phyloP scores from a whole-genome alignment of 2,888 invertebrate genomes.

The Parnassius apollo region DNA sequence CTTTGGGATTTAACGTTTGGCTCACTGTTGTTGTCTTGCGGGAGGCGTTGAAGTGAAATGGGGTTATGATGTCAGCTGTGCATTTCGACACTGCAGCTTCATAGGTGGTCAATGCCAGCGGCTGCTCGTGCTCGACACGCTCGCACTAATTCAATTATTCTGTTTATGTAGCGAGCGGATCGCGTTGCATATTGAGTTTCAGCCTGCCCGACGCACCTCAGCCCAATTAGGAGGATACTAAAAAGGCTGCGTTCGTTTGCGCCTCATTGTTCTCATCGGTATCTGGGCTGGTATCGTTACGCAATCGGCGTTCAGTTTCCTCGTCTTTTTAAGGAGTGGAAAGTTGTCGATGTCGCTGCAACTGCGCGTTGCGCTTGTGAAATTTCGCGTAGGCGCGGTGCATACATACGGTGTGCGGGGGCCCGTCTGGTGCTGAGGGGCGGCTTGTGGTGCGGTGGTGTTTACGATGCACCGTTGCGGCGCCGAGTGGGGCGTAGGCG shows the following conservation, averaged over 20 bases:
- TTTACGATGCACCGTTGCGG: conserved; percentile 43
- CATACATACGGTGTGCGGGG: conserved; percentile 53
- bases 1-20: neutral
- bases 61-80: conserved; percentile 25
- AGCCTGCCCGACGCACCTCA: conserved; percentile 43
- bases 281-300: conserved; percentile 69
- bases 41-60: conserved; percentile 13
- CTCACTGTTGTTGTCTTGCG: neutral
- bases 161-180: conserved; percentile 69
- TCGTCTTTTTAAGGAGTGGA: conserved; percentile 76
- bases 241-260: conserved; percentile 71
- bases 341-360: conserved; percentile 66
- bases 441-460: conserved; percentile 42
- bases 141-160: conserved; percentile 75
- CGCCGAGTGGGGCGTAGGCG: conserved; percentile 76
- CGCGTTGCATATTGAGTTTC: conserved; percentile 75
- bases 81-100: conserved; percentile 40
- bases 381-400: conserved; percentile 71
- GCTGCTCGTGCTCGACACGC: conserved; percentile 57
- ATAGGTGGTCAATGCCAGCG: conserved; percentile 49
- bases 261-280: conserved; percentile 56
- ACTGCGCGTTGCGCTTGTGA: conserved; percentile 49
- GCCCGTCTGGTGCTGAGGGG: conserved; percentile 56
- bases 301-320: conserved; percentile 57
- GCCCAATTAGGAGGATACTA: conserved; percentile 76